Evolutionary conservation across 1,140 invertebrate genomes (phyloP), one percentile per base, ranked within the genome.

Genomic region (Plutomurus gul): DNA sequence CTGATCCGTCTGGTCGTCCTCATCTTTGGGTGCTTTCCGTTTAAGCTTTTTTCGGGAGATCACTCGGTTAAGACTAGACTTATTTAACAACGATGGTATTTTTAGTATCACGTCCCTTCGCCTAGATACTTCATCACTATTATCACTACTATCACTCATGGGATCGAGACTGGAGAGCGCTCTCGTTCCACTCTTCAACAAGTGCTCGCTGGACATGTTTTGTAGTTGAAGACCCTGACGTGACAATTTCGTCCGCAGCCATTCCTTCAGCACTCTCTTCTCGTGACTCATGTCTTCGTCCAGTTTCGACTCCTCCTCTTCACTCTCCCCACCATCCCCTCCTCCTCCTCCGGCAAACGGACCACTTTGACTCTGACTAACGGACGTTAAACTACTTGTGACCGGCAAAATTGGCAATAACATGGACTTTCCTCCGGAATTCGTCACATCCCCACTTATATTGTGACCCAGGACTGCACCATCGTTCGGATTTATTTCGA

Each of bases 31-130:
- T 5, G 37, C 16, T 46, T 40, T 78, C 18, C 80, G 70, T 75
- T 81, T 81, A 16, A 75, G 70, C 40, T 80, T 80, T 36, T 76
- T 80, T 36, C 79, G 20, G 16, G 79, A 80, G 79, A 80, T 80
- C 79, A 80, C 60, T 80, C 79, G 43, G 49, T 60, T 76, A 40
- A 80, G 79, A 80, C 79, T 80, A 80, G 79, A 76, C 65, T 80
- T 80, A 73, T 76, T 72, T 25, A 80, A 37, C 56, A 93, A 96
- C 90, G 93, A 95, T 90, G 95, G 95, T 92, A 96, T 95, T 88
- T 94, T 95, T 84, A 95, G 90, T 88, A 96, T 95, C 85, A 80
- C 79, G 36, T 80, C 79, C 75, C 60, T 76, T 25, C 79, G 79
- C 27, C 72, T 47, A 10, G 73, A 76, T 16, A 75, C 39, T 36